These are phyloP conservation scores for pig (Sus scrofa) DNA, from an alignment of 2,113 vertebrate species.

Conservation along the genomic window DNA sequence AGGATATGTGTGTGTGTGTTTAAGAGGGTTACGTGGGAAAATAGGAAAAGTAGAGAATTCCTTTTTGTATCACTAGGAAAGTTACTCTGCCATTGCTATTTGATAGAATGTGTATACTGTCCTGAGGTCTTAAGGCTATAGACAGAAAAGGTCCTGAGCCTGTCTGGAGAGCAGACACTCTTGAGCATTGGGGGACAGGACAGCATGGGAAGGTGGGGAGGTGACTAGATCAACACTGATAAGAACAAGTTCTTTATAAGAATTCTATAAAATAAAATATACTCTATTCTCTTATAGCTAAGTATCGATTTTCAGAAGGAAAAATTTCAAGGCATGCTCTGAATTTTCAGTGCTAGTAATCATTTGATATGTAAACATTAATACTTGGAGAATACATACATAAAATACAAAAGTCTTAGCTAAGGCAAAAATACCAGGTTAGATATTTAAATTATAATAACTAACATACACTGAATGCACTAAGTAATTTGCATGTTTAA, in stretches of 20 bases:
- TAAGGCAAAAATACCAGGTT: not conserved
- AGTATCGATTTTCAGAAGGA: not conserved
- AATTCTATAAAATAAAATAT: slow-evolving; percentile 33
- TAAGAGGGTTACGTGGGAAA: not conserved
- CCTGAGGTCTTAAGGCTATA: not conserved
- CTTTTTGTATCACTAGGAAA: not conserved
- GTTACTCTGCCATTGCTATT: not conserved
- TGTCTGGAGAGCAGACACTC: not conserved
- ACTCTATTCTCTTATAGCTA: slow-evolving; percentile 15
- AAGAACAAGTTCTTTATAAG: not conserved
- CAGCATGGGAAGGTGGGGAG: not conserved
- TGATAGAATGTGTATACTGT: not conserved
- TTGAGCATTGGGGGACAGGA: not conserved
- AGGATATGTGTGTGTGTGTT: fast-evolving
- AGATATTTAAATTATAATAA: not conserved
- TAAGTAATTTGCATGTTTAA: not conserved
- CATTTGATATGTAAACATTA: slow-evolving; percentile 2
- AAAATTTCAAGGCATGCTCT: not conserved
- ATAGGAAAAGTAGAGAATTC: not conserved
- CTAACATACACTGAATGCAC: not conserved
- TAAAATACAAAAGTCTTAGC: not conserved
- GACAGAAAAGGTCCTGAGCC: not conserved
- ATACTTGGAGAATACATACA: not conserved
- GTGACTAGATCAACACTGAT: not conserved
- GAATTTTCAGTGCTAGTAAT: not conserved